These are phyloP conservation scores for Luperina nickerlii DNA, from an alignment of 2,888 invertebrate species.

Conservation along the genomic window DNA sequence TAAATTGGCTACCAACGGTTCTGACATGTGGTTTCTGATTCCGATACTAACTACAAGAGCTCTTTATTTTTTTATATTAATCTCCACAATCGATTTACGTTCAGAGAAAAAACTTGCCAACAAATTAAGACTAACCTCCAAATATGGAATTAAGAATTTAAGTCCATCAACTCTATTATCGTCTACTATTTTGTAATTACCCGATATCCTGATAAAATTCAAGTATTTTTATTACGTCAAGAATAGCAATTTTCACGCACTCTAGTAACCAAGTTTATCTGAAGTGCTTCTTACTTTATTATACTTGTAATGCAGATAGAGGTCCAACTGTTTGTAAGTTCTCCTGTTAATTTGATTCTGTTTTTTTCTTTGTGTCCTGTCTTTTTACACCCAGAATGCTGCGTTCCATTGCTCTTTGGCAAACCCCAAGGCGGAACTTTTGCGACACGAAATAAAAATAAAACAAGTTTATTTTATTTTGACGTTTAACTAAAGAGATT, in stretches of 20 bases:
- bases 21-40: not conserved
- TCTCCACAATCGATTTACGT: not conserved
- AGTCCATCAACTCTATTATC: not conserved
- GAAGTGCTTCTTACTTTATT: constrained; percentile 11
- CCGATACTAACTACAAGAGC: not conserved
- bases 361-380: not conserved
- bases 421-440: no score
- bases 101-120: no score
- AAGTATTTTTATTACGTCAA: not conserved
- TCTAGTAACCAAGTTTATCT: constrained; percentile 16
- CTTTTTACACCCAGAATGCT: no score
- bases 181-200: not conserved
- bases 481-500: not conserved
- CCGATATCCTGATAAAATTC: not conserved
- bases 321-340: not conserved
- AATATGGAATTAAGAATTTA: no score
- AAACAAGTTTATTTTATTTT: not conserved
- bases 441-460: not conserved
- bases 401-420: no score
- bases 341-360: not conserved
- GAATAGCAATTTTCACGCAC: not conserved
- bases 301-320: not conserved
- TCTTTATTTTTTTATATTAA: not conserved
- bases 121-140: not conserved
- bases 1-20: not conserved